phyloP scores from a whole-genome alignment of 1,140 invertebrate species.

The Antheraea pernyi region DNA sequence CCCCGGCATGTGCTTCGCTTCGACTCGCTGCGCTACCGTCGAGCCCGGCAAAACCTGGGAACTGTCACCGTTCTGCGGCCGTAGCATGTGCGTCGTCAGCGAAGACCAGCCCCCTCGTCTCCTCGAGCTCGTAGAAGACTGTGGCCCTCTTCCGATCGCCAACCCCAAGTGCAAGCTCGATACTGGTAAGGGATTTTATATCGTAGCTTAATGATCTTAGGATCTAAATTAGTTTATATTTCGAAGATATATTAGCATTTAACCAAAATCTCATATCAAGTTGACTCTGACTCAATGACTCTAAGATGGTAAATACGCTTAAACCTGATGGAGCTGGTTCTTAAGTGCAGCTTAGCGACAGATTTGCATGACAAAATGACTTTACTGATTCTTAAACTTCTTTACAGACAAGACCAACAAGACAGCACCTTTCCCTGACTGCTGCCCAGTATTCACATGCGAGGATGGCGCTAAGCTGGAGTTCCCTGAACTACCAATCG shows the following conservation, averaged over 20 bases:
- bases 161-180: constrained; percentile 93
- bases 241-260: no score
- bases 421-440: constrained; percentile 90
- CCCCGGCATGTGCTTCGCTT: constrained; percentile 93
- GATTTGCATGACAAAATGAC: no score
- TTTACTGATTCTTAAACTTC: no score
- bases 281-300: no score
- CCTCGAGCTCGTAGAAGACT: constrained; percentile 92
- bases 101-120: constrained; percentile 86
- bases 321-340: no score
- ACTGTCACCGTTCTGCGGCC: constrained; percentile 91
- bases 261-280: no score
- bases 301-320: no score
- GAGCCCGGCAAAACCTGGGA: constrained; percentile 92
- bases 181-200: constrained; percentile 67
- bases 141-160: constrained; percentile 90
- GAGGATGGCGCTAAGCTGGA: constrained; percentile 90
- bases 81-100: constrained; percentile 89
- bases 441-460: constrained; percentile 92
- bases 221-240: no score
- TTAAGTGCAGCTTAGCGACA: no score
- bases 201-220: no score
- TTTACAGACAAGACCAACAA: constrained; percentile 90
- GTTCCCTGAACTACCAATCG: constrained; percentile 89
- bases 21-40: constrained; percentile 91